A percentile compares a stretch with the other conserved stretches of the same genome.
phyloP scores from a whole-genome alignment of 2,888 invertebrate genomes.

The Philhelius pedissequus region DNA sequence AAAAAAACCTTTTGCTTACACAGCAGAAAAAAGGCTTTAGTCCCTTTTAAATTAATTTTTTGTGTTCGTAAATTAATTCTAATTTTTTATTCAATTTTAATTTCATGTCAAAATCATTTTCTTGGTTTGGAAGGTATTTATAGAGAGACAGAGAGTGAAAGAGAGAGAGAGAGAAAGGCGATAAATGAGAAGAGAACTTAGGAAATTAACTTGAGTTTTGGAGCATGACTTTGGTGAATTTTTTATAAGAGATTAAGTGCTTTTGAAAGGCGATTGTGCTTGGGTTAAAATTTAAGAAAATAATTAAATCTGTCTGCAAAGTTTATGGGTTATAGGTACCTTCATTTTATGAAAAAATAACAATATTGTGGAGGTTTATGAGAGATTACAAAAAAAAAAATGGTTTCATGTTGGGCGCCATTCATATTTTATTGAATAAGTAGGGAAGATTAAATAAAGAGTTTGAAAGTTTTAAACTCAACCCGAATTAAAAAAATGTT shows the following conservation, averaged over 20 bases:
- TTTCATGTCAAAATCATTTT: not conserved
- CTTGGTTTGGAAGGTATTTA: no score
- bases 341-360: not conserved
- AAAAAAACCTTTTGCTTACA: not conserved
- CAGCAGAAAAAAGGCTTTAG: not conserved
- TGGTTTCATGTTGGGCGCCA: not conserved
- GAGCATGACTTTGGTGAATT: slow-evolving; percentile 36
- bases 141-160: not conserved
- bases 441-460: not conserved
- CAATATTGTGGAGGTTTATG: not conserved
- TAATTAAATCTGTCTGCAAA: slow-evolving; percentile 33
- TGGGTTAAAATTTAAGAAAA: slow-evolving; percentile 1
- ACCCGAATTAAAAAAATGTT: not conserved
- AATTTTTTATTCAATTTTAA: slow-evolving; percentile 32
- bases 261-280: slow-evolving; percentile 4
- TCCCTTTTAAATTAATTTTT: not conserved
- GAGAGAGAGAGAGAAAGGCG: not conserved
- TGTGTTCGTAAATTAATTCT: slow-evolving; percentile 1
- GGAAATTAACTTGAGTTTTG: not conserved
- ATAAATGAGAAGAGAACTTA: slow-evolving; percentile 2
- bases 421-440: not conserved
- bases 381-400: not conserved
- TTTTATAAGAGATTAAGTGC: slow-evolving; percentile 48
- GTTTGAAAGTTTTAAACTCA: not conserved
- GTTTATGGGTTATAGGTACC: slow-evolving; percentile 28